These are phyloP conservation scores for Calycopis cecrops DNA, from an alignment of 1,140 invertebrate genomes.

Conservation along the genomic window DNA sequence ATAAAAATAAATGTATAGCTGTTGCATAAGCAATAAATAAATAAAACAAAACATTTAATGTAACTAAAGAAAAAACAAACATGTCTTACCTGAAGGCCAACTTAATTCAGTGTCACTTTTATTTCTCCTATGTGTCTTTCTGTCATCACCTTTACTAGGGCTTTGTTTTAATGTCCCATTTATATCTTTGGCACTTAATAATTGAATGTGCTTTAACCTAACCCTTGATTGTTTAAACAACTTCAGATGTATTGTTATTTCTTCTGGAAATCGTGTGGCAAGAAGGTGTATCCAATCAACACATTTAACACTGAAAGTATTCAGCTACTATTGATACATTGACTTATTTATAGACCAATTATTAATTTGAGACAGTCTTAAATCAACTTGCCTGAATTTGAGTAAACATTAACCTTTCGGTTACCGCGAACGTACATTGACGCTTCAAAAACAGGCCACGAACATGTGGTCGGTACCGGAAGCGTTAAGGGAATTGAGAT, in stretches of 20 bases:
- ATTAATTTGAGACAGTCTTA: no score
- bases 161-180: conserved; percentile 69
- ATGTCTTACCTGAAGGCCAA: conserved; percentile 74
- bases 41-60: no score
- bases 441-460: no score
- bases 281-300: conserved; percentile 93
- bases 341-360: no score
- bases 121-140: conserved; percentile 78
- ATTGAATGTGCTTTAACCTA: conserved; percentile 59
- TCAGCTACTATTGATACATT: background rate
- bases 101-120: conserved; percentile 83
- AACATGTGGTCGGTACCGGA: no score
- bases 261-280: conserved; percentile 91
- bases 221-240: conserved; percentile 86
- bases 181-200: conserved; percentile 66
- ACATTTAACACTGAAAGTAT: conserved; percentile 82
- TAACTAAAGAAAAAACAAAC: background rate
- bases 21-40: no score
- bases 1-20: no score
- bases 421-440: no score
- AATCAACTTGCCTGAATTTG: no score
- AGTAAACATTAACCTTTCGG: no score
- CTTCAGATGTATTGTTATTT: conserved; percentile 91
- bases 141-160: conserved; percentile 68
- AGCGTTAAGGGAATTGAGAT: no score